These are phyloP conservation scores for Balearica regulorum DNA, from an alignment of 2,797 vertebrate genomes.

Conservation along the genomic window DNA sequence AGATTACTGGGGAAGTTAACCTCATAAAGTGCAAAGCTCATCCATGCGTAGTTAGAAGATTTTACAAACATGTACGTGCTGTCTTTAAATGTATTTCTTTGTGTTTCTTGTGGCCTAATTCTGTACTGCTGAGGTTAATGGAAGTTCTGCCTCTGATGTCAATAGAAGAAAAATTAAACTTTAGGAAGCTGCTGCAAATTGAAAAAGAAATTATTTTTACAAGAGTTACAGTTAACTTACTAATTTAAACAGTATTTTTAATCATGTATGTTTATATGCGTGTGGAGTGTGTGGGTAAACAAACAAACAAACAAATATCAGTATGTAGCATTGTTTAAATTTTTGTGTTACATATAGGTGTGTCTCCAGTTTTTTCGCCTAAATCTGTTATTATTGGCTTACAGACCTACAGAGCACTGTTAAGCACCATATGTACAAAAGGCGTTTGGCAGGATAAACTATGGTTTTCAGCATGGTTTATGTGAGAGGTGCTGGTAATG, in stretches of 20 bases:
- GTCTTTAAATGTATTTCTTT: background rate
- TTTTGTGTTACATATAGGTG: background rate
- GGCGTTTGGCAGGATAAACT: constrained; percentile 42
- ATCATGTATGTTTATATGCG: background rate
- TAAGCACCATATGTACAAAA: constrained; percentile 24
- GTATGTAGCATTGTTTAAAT: background rate
- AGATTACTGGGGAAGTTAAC: background rate
- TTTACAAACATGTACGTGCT: background rate
- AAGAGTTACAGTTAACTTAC: background rate
- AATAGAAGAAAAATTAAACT: background rate
- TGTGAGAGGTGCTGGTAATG: constrained; percentile 36
- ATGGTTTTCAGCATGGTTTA: constrained; percentile 19
- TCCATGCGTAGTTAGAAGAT: background rate
- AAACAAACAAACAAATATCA: background rate
- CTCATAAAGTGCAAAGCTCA: background rate
- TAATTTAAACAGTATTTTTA: background rate
- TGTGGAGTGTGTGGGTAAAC: background rate
- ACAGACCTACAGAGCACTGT: constrained; percentile 1
- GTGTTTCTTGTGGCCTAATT: background rate
- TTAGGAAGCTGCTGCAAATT: background rate
- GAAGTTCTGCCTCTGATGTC: background rate
- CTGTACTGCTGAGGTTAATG: background rate
- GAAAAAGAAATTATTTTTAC: background rate
- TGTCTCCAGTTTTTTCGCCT: constrained; percentile 2
- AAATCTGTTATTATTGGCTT: constrained; percentile 26